Percentiles rank a stretch among this genome's conserved stretches.
Conservation (phyloP, 1,140 invertebrate genomes). For the Stegodyphus dumicola region DNA sequence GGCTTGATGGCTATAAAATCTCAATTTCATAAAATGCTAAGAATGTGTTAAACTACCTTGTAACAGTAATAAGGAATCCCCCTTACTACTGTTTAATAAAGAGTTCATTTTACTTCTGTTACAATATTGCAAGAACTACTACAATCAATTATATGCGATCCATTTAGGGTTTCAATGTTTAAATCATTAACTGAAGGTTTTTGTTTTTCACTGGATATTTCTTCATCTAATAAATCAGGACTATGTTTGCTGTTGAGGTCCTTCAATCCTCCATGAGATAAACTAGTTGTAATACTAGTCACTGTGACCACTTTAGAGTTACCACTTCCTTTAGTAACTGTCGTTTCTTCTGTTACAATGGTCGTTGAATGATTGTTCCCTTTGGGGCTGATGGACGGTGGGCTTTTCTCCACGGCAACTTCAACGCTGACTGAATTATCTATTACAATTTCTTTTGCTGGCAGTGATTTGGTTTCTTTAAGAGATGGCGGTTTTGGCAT, state of each 20-base stretch:
- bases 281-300: constrained; percentile 46
- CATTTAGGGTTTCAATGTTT: constrained; percentile 26
- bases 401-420: constrained; percentile 35
- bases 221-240: not conserved
- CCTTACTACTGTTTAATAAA: too few relatives aligned
- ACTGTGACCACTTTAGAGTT: constrained; percentile 52
- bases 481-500: not conserved
- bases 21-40: too few relatives aligned
- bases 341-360: constrained; percentile 48
- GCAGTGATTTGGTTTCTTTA: not conserved
- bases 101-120: constrained; percentile 36
- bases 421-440: constrained; percentile 47
- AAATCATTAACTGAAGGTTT: constrained; percentile 17
- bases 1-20: too few relatives aligned
- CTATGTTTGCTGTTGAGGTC: not conserved
- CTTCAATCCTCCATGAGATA: constrained; percentile 11
- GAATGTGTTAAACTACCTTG: too few relatives aligned
- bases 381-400: not conserved
- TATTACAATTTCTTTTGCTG: constrained; percentile 31
- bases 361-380: constrained; percentile 42
- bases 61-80: too few relatives aligned
- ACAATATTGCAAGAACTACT: constrained; percentile 48
- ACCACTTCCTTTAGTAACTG: constrained; percentile 37
- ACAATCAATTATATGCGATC: constrained; percentile 28
- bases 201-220: constrained; percentile 3